Percentiles rank a stretch among this genome's conserved stretches.
These are phyloP conservation scores for Diacarnus erythraeanus DNA, from an alignment of 37 sponge, comb jelly and placozoan species.

Conservation along the genomic window DNA sequence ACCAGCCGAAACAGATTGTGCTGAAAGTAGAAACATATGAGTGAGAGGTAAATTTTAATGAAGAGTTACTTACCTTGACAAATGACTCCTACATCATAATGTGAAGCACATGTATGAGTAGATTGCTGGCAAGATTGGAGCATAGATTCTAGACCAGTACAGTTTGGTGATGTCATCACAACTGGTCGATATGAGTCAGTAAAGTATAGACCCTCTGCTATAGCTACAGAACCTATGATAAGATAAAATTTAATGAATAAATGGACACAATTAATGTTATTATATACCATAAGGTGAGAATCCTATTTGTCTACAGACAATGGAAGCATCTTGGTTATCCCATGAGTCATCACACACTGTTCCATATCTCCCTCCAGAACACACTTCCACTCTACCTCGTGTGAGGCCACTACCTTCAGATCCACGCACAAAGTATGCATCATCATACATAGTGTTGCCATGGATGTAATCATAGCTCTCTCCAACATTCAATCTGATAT, in stretches of 20 bases:
- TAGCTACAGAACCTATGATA: background rate
- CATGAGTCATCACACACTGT: conserved; percentile 29
- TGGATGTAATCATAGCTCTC: conserved; percentile 24
- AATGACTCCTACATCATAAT: background rate
- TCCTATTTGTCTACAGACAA: conserved; percentile 35
- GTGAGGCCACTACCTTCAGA: background rate
- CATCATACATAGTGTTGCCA: too few species aligned
- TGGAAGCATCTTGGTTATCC: conserved; percentile 35
- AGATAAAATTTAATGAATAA: too few species aligned
- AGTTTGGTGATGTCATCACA: background rate
- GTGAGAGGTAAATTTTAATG: too few species aligned
- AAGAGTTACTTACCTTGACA: background rate
- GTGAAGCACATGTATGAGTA: background rate
- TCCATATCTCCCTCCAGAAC: conserved; percentile 22
- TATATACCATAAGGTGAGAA: conserved; percentile 40
- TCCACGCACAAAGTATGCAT: conserved; percentile 5
- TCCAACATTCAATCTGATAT: conserved; percentile 58
- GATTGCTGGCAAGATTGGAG: background rate
- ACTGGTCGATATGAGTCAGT: background rate
- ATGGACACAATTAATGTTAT: too few species aligned
- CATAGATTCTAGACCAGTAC: background rate
- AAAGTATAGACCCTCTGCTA: background rate
- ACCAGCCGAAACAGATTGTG: background rate
- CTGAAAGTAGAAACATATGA: conserved; percentile 13
- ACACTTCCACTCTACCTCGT: conserved; percentile 39